A percentile compares a stretch with the other conserved stretches of the same genome.
phyloP scores from a whole-genome alignment of 2,888 invertebrate genomes.

The Cecidostiba fungosa region DNA sequence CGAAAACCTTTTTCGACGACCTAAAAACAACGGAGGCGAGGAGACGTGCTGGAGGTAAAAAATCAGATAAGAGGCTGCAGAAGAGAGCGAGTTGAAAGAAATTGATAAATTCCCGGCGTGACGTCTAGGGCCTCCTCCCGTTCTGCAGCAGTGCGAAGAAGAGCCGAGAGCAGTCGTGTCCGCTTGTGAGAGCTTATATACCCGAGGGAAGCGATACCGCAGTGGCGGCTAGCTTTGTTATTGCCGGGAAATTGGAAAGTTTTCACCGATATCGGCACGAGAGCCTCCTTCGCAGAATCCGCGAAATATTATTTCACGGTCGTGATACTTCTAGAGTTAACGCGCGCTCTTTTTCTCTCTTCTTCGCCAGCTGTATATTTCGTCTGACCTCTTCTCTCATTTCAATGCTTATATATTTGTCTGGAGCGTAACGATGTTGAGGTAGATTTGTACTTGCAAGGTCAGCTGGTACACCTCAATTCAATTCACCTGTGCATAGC shows the following conservation, averaged over 20 bases:
- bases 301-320: constrained; percentile 69
- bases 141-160: constrained; percentile 12
- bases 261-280: constrained; percentile 69
- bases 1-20: constrained; percentile 1
- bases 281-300: constrained; percentile 62
- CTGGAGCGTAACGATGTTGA: neutral
- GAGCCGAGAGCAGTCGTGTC: neutral
- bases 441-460: neutral
- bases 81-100: constrained; percentile 38
- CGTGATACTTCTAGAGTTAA: constrained; percentile 61
- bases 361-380: neutral
- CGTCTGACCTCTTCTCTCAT: neutral
- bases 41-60: neutral
- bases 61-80: neutral
- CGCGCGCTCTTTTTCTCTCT: neutral
- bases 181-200: constrained; percentile 43
- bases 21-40: constrained; percentile 28
- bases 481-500: constrained; percentile 12
- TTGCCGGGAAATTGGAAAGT: constrained; percentile 73
- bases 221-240: constrained; percentile 67
- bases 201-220: constrained; percentile 64
- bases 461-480: neutral
- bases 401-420: neutral
- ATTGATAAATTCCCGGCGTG: constrained; percentile 58
- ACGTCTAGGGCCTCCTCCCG: constrained; percentile 26